Evolutionary conservation across 2,797 vertebrate species (phyloP).

Genomic region (Hapalemur alaotrensis): DNA sequence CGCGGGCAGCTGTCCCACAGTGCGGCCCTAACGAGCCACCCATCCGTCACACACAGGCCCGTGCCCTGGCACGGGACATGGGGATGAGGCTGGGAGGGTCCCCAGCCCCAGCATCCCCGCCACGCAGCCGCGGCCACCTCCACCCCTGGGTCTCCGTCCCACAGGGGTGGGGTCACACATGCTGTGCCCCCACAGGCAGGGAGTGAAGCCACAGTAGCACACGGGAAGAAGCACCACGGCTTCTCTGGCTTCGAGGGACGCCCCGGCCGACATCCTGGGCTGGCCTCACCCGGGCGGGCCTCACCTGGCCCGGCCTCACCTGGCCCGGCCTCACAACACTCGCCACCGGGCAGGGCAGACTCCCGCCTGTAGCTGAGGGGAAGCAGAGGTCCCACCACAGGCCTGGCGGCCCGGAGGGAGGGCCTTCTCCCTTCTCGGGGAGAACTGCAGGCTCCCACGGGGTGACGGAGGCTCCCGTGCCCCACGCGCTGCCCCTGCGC

Average conservation of each 20-base stretch:
- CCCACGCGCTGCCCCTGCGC: fast-evolving
- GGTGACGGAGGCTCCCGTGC: too few relatives aligned
- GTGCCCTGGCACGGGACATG: neutral
- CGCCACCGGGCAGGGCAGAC: fast-evolving
- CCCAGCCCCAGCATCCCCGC: neutral
- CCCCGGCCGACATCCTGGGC: fast-evolving
- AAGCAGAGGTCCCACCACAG: fast-evolving
- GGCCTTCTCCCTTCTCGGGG: neutral
- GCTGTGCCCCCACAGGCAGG: fast-evolving
- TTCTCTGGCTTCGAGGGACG: neutral
- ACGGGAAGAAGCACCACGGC: fast-evolving
- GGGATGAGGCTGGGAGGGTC: neutral
- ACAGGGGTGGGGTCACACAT: fast-evolving
- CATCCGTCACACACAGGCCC: neutral
- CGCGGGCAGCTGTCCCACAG: too few relatives aligned
- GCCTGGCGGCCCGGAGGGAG: neutral
- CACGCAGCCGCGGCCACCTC: fast-evolving
- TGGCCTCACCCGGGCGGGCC: neutral
- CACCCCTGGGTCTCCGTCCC: fast-evolving
- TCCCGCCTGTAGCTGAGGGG: neutral
- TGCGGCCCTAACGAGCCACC: neutral
- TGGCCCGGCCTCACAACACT: neutral
- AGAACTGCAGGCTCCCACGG: neutral
- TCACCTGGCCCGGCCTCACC: neutral
- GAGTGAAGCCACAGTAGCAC: fast-evolving